phyloP scores from a whole-genome alignment of 2,888 invertebrate genomes.

The Oxytorus armatus region DNA sequence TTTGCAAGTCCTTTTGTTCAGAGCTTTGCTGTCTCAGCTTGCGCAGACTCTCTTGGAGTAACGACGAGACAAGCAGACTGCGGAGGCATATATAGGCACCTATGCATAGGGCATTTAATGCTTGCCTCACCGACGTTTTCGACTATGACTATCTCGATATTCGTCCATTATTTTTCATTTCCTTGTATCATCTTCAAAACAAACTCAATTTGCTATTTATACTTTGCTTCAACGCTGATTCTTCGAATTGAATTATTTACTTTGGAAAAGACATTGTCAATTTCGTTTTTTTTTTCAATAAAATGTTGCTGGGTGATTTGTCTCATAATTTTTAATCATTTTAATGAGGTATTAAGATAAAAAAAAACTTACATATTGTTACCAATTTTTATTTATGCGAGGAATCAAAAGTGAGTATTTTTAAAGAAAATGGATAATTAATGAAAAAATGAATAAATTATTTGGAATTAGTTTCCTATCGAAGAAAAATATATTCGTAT shows the following conservation, averaged over 20 bases:
- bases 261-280: neutral
- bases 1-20: conserved; percentile 65
- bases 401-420: neutral
- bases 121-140: neutral
- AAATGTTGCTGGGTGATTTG: neutral
- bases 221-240: neutral
- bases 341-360: neutral
- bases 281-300: neutral
- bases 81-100: conserved; percentile 31
- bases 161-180: conserved; percentile 16
- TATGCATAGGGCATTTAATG: conserved; percentile 37
- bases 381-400: neutral
- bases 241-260: neutral
- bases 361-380: no score
- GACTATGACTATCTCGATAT: neutral
- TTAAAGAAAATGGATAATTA: neutral
- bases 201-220: neutral
- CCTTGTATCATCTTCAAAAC: neutral
- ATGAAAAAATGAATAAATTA: neutral
- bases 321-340: no score
- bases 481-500: neutral
- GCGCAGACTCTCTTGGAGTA: conserved; percentile 26
- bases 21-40: conserved; percentile 39
- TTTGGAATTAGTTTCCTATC: neutral
- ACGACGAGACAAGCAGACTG: conserved; percentile 41